Conservation (phyloP, 2,888 invertebrate genomes). For the Diplolepis rosae region DNA sequence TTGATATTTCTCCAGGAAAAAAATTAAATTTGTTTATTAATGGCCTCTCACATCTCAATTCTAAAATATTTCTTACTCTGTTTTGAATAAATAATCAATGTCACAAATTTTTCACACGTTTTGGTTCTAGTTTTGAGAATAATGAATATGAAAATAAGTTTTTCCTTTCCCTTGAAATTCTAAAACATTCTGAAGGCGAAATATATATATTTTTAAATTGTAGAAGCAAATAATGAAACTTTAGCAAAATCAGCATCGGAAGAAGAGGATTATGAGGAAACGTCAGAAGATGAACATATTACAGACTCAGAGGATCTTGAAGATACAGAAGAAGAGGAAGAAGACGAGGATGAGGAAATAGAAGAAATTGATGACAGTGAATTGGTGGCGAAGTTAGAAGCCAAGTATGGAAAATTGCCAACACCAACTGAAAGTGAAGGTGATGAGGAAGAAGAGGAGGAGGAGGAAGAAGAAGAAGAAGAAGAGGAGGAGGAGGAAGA, state of each 20-base stretch:
- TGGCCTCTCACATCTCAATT: no score
- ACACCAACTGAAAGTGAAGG: conserved; percentile 68
- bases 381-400: conserved; percentile 81
- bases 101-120: no score
- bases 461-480: conserved; percentile 73
- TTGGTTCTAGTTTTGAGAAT: no score
- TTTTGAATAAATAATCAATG: no score
- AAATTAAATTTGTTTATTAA: no score
- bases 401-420: conserved; percentile 83
- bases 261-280: conserved; percentile 56
- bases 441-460: conserved; percentile 74
- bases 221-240: conserved; percentile 50
- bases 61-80: no score
- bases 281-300: conserved; percentile 34
- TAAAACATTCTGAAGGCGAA: no score
- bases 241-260: conserved; percentile 40
- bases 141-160: no score
- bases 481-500: conserved; percentile 64
- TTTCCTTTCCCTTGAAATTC: no score
- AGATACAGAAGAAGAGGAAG: conserved; percentile 69
- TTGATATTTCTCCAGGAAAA: no score
- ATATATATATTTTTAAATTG: conserved; percentile 46
- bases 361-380: conserved; percentile 77
- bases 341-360: conserved; percentile 63
- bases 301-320: conserved; percentile 70